Conservation (phyloP, 2,113 vertebrate genomes). For the Planiliza haematocheilus region DNA sequence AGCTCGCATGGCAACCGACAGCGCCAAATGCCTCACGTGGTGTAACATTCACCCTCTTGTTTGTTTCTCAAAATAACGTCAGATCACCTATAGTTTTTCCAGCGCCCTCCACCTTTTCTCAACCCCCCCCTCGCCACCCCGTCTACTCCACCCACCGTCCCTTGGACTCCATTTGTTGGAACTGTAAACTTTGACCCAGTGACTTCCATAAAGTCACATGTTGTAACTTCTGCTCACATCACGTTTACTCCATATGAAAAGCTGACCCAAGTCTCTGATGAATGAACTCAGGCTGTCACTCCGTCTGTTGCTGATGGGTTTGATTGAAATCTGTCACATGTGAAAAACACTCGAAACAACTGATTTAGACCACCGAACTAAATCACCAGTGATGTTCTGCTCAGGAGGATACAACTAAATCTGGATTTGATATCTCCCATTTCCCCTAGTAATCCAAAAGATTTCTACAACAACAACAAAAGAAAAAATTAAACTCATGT, state of each 20-base stretch:
- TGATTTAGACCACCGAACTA: too few relatives aligned
- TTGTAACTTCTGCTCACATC: constrained; percentile 37
- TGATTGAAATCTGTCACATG: neutral
- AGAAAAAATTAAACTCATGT: too few relatives aligned
- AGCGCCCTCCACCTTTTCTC: constrained; percentile 18
- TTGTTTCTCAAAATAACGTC: constrained; percentile 84
- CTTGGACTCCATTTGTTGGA: constrained; percentile 46
- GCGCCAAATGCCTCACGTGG: constrained; percentile 74
- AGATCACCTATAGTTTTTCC: constrained; percentile 75
- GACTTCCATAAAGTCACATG: constrained; percentile 31
- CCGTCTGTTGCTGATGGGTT: neutral
- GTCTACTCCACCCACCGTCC: constrained; percentile 56
- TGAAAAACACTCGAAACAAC: too few relatives aligned
- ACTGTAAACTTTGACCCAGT: constrained; percentile 61
- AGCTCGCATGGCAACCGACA: constrained; percentile 46
- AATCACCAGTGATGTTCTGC: too few relatives aligned
- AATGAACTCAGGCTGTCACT: constrained; percentile 22
- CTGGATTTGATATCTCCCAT: too few relatives aligned
- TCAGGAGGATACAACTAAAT: too few relatives aligned
- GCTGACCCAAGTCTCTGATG: constrained; percentile 36
- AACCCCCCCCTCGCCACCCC: constrained; percentile 36
- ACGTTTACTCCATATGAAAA: constrained; percentile 34
- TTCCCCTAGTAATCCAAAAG: too few relatives aligned
- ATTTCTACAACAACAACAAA: too few relatives aligned
- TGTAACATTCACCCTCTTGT: constrained; percentile 77